Evolutionary conservation across 1,140 invertebrate genomes (phyloP).

Genomic region (Amyelois transitella): DNA sequence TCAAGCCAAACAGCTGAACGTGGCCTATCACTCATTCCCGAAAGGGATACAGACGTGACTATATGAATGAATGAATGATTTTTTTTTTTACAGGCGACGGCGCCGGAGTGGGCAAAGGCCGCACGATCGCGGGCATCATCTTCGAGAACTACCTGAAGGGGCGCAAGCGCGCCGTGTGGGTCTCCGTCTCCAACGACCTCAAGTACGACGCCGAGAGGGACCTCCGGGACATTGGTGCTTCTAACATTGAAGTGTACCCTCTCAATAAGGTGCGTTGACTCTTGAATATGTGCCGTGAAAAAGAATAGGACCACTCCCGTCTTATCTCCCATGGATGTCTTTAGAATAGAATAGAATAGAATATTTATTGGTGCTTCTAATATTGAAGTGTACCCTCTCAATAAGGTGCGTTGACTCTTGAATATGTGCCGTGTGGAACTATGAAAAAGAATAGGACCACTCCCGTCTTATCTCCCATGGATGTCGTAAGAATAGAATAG

Average conservation of each 20-base stretch:
- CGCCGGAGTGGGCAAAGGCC: slow-evolving; percentile 98
- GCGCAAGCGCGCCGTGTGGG: slow-evolving; percentile 96
- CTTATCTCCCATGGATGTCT: too few relatives aligned
- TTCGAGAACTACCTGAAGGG: slow-evolving; percentile 97
- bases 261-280: slow-evolving; percentile 85
- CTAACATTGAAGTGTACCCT: slow-evolving; percentile 90
- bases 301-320: too few relatives aligned
- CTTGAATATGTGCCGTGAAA: too few relatives aligned
- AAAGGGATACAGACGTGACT: too few relatives aligned
- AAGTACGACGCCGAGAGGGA: slow-evolving; percentile 99
- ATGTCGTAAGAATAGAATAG: too few relatives aligned
- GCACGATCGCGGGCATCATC: slow-evolving; percentile 98
- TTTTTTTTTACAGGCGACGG: slow-evolving; percentile 86
- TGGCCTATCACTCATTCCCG: too few relatives aligned
- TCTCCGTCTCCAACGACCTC: slow-evolving; percentile 98
- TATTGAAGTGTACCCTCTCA: slow-evolving; percentile 92
- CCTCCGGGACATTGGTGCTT: slow-evolving; percentile 95
- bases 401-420: slow-evolving; percentile 79
- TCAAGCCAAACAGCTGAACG: too few relatives aligned
- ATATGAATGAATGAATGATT: background rate
- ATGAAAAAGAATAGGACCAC: too few relatives aligned
- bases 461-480: too few relatives aligned
- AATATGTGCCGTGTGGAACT: too few relatives aligned
- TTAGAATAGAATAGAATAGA: too few relatives aligned
- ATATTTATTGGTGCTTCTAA: slow-evolving; percentile 95